These are phyloP conservation scores for Himalopsyche kuldschensis DNA, from an alignment of 2,888 invertebrate species.

Conservation along the genomic window DNA sequence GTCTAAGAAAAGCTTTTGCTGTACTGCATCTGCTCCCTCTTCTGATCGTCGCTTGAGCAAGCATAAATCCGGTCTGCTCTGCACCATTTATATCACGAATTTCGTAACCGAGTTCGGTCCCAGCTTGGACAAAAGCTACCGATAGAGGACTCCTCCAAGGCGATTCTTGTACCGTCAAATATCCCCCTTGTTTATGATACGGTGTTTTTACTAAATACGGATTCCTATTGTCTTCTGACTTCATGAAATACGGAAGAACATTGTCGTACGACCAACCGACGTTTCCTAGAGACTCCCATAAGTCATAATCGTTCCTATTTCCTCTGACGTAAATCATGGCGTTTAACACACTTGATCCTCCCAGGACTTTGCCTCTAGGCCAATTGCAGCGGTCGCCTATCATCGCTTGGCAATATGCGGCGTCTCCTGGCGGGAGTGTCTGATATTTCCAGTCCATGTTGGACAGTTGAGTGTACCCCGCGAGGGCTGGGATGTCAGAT, in stretches of 20 bases:
- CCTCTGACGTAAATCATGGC: constrained; percentile 92
- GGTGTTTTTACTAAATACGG: constrained; percentile 75
- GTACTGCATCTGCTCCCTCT: constrained; percentile 85
- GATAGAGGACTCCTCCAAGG: constrained; percentile 82
- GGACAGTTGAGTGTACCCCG: constrained; percentile 81
- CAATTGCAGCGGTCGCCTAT: constrained; percentile 85
- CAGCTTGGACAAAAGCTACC: constrained; percentile 81
- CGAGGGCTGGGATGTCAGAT: constrained; percentile 82
- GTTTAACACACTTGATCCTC: constrained; percentile 85
- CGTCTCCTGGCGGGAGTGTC: constrained; percentile 75
- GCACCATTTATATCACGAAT: constrained; percentile 81
- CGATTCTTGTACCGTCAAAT: constrained; percentile 80
- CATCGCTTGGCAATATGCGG: constrained; percentile 86
- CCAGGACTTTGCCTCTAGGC: constrained; percentile 90
- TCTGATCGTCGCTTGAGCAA: constrained; percentile 82
- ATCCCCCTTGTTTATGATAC: constrained; percentile 78
- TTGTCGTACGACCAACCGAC: constrained; percentile 84
- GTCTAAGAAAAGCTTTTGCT: constrained; percentile 83
- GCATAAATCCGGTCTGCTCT: constrained; percentile 83
- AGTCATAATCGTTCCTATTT: constrained; percentile 82
- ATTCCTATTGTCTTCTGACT: constrained; percentile 86
- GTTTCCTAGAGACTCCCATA: constrained; percentile 83
- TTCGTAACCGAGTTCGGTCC: constrained; percentile 79
- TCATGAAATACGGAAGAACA: constrained; percentile 81
- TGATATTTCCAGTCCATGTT: constrained; percentile 92